Base-by-base conservation (phyloP, 2,797 vertebrate species). In the Rhyacichthys aspro region DNA sequence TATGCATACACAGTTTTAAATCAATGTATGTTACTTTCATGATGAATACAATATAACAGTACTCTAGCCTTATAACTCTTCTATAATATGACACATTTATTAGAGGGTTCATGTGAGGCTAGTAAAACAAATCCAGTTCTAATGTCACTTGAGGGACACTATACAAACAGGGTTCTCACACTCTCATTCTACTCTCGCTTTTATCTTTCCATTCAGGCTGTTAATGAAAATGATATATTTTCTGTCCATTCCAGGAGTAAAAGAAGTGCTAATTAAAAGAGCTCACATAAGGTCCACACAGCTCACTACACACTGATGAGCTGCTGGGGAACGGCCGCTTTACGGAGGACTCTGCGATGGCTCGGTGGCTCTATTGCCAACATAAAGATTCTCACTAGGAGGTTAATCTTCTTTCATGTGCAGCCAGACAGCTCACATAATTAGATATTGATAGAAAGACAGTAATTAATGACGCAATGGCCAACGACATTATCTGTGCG, bases 371-470 rank as follows among this genome's bases (percentile, higher is more conserved):
- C 32, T 71, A 79, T 71, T 42, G 76, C 59, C 71, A 39, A 81
- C 72, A 73, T 75, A 83, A 81, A 79, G 78, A 81, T 74, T 84
- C 80, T 53, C 72, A 78, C 60, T 66, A 43, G 4, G 53, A 79
- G 71, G 63, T 86, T 78, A 73, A 80, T 86, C 76, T 87, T 79
- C 76, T 63, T 71, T 41, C 59, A 32, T 57, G 64, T 76, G 69
- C 74, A 32, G 63, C 64, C 79, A 74, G 89, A 90, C 88, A 87
- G 87, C 75, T 59, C 19, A 65, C 75, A 87, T 92, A 91, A 92
- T 91, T 90, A 88, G 84, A 86, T 92, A 92, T 92, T 89, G 92
- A 93, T 91, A 89, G 84, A 85, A 72, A 61, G 73, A 59, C 65
- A 53, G 85, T 90, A 91, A 92, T 91, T 90, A 91, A 93, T 88